Evolutionary conservation across 2,797 vertebrate genomes (phyloP).

Genomic region (Lithobates sylvaticus): DNA sequence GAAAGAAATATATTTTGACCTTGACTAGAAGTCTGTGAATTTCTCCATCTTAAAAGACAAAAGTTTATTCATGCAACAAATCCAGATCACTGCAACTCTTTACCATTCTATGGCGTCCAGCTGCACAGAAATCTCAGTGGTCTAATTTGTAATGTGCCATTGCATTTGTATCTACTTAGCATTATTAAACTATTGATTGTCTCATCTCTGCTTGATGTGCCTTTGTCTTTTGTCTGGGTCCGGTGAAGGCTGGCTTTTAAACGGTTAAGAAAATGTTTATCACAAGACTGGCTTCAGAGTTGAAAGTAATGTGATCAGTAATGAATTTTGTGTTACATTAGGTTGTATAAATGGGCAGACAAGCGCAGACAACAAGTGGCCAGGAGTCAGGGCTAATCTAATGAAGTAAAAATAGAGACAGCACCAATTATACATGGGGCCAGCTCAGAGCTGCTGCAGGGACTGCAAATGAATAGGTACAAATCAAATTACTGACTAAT

Average conservation of each 20-base stretch:
- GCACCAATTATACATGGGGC: conserved; percentile 91
- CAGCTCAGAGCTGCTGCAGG: conserved; percentile 87
- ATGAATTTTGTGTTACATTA: conserved; percentile 99
- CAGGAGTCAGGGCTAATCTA: conserved; percentile 97
- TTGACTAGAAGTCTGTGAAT: conserved; percentile 34
- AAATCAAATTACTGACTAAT: conserved; percentile 93
- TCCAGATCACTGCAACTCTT: conserved; percentile 27
- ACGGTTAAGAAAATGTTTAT: conserved; percentile 91
- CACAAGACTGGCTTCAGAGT: conserved; percentile 86
- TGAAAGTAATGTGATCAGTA: conserved; percentile 99
- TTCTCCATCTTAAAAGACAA: conserved; percentile 17
- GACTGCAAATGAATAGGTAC: conserved; percentile 92
- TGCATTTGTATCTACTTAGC: conserved; percentile 74
- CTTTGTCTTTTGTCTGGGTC: conserved; percentile 70
- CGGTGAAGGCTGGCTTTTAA: conserved; percentile 70
- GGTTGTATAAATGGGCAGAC: conserved; percentile 91
- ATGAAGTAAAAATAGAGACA: conserved; percentile 95
- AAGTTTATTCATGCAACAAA: conserved; percentile 42
- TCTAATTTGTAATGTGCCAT: conserved; percentile 62
- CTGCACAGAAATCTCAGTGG: conserved; percentile 33
- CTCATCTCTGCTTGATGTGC: conserved; percentile 73
- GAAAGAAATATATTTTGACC: conserved; percentile 37
- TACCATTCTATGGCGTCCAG: conserved; percentile 36
- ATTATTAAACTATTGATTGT: conserved; percentile 80
- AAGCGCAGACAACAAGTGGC: conserved; percentile 96